Percentiles rank a stretch among this genome's conserved stretches.
Evolutionary conservation across 1,140 invertebrate species (phyloP).

Genomic region (Drosophila pandora): DNA sequence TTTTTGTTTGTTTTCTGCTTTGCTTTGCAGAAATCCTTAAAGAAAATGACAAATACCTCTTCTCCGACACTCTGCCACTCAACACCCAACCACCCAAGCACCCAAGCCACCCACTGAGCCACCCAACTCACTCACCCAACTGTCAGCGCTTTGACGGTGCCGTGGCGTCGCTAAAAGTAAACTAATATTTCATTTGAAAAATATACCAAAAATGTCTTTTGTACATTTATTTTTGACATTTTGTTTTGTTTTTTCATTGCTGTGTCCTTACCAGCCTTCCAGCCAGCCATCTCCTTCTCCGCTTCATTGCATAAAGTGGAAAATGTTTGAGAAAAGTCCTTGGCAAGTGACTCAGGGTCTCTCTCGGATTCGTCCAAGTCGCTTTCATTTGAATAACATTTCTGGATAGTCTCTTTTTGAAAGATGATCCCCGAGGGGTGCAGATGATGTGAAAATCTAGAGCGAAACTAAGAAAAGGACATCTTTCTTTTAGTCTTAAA

Average conservation of each 20-base stretch:
- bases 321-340: slow-evolving; percentile 66
- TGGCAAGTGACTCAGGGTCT: slow-evolving; percentile 46
- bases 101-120: background rate
- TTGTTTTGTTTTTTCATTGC: slow-evolving; percentile 74
- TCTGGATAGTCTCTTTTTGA: slow-evolving; percentile 33
- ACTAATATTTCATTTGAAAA: slow-evolving; percentile 81
- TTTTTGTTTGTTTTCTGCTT: slow-evolving; percentile 54
- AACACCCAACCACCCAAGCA: background rate
- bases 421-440: slow-evolving; percentile 28
- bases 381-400: slow-evolving; percentile 74
- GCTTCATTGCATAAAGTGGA: slow-evolving; percentile 70
- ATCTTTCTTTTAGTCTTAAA: slow-evolving; percentile 6
- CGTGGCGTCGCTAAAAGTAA: slow-evolving; percentile 72
- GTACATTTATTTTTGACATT: slow-evolving; percentile 81
- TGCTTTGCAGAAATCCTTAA: slow-evolving; percentile 78
- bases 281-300: slow-evolving; percentile 3
- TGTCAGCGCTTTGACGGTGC: slow-evolving; percentile 75
- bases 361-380: slow-evolving; percentile 64
- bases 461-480: slow-evolving; percentile 21
- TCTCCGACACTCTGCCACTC: slow-evolving; percentile 6
- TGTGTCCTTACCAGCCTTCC: background rate
- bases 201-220: slow-evolving; percentile 79
- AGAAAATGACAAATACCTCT: slow-evolving; percentile 76
- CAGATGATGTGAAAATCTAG: background rate
- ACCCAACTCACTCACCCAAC: slow-evolving; percentile 24